Base-by-base conservation (phyloP, 2,797 vertebrate species). In the Choloepus didactylus region DNA sequence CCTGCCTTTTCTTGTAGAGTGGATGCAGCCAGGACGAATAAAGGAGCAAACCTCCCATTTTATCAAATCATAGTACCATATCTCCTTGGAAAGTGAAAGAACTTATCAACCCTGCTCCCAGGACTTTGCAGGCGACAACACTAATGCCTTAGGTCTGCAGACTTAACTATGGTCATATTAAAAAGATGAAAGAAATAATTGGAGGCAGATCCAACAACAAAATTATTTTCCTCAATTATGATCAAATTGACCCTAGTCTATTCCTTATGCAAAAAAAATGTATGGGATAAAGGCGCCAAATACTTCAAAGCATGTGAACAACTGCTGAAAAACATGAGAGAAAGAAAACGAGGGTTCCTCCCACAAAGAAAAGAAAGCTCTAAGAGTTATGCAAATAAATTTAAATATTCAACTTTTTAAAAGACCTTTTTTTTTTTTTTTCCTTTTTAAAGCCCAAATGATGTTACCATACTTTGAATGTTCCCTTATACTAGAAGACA, bases 321-420 rank as follows among this genome's bases (percentile, higher is more conserved):
- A 29, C 38, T 90, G 49, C 60, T 16, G 1, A 81, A 84, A 85
- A 35, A 62, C 16, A 4, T 27, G 46, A 76, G n/a, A 73, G 35
- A 77, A 60, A 76, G 41, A 80, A 84, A 73, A 9, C 31, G 11
- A 46, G 41, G 62, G 6, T 87, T 89, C 29, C 19, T 84, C 62
- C 44, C 54, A 54, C 9, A 77, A 72, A 89, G 31, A 82, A 18
- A 87, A n/a, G n/a, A 84, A 66, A 60, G 27, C 5, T 80, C 5
- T 18, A 49, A 21, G 14, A 87, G 10, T 19, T 60, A 82, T 23
- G 59, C 21, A 25, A 64, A 76, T 93, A 51, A n/a, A 92, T 44
- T 69, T 83, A 83, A 3, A 83, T 72, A 69, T 70, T 91, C 54
- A 56, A 62, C 23, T 87, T 93, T 11, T 67, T n/a, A 85, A 96